Conservation (phyloP, 2,797 vertebrate species). For the Poeciliopsis presidionis region DNA sequence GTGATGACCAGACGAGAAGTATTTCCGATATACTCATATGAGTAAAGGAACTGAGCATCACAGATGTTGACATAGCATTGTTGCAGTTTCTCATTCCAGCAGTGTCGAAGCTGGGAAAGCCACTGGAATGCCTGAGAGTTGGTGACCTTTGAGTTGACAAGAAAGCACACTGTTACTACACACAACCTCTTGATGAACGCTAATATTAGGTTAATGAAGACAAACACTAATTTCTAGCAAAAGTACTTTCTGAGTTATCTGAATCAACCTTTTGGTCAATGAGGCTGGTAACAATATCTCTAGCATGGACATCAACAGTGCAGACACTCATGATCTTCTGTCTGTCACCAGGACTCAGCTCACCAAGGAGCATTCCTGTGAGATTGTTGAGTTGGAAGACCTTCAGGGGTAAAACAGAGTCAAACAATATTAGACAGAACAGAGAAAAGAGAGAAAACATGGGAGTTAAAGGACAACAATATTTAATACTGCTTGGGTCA, state of each 20-base stretch:
- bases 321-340: constrained; percentile 89
- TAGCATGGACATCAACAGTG: constrained; percentile 83
- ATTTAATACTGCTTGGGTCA: not conserved
- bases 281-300: constrained; percentile 84
- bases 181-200: not conserved
- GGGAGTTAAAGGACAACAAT: not conserved
- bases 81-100: constrained; percentile 79
- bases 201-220: not conserved
- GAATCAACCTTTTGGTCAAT: constrained; percentile 81
- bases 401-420: constrained; percentile 54
- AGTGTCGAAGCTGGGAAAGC: constrained; percentile 84
- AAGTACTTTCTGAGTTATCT: not conserved
- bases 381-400: constrained; percentile 84
- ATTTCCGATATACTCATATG: constrained; percentile 89
- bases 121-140: constrained; percentile 82
- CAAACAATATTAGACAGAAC: not conserved
- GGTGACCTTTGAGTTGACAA: constrained; percentile 72
- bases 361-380: constrained; percentile 83
- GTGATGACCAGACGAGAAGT: constrained; percentile 84
- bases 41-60: constrained; percentile 86
- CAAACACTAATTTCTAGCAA: not conserved
- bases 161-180: not conserved
- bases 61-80: constrained; percentile 84
- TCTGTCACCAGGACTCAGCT: constrained; percentile 79
- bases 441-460: not conserved